phyloP scores from a whole-genome alignment of 2,113 vertebrate species.

The Myiagra hebetior region DNA sequence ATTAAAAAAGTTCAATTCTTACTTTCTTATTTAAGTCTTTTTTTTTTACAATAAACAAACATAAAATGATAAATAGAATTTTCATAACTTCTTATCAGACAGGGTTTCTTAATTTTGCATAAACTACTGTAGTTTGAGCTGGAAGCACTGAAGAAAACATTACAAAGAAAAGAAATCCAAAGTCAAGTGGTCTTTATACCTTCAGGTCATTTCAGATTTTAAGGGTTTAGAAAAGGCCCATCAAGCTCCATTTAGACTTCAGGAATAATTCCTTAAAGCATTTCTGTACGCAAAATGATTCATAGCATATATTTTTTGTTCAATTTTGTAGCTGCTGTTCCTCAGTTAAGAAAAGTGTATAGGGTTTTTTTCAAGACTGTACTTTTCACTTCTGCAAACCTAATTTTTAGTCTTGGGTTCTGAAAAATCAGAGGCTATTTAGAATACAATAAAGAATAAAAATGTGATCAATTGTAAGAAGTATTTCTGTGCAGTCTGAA shows the following conservation, averaged over 20 bases:
- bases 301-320: background rate
- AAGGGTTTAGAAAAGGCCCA: background rate
- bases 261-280: constrained; percentile 6
- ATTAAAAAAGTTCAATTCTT: background rate
- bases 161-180: background rate
- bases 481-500: constrained; percentile 70
- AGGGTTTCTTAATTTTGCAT: background rate
- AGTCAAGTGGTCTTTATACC: background rate
- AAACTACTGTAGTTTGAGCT: background rate
- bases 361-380: background rate
- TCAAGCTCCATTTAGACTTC: constrained; percentile 1
- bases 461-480: constrained; percentile 69
- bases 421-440: constrained; percentile 68
- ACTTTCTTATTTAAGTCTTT: background rate
- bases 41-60: background rate
- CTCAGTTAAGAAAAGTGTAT: background rate
- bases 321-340: background rate
- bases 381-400: constrained; percentile 50
- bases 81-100: background rate
- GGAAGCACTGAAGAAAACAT: background rate
- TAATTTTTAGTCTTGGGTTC: constrained; percentile 60
- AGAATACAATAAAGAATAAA: constrained; percentile 70
- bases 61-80: background rate
- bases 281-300: constrained; percentile 13
- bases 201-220: background rate